These are phyloP conservation scores for Oscarella lobularis DNA, from an alignment of 37 sponge, comb jelly and placozoan species.

Conservation along the genomic window DNA sequence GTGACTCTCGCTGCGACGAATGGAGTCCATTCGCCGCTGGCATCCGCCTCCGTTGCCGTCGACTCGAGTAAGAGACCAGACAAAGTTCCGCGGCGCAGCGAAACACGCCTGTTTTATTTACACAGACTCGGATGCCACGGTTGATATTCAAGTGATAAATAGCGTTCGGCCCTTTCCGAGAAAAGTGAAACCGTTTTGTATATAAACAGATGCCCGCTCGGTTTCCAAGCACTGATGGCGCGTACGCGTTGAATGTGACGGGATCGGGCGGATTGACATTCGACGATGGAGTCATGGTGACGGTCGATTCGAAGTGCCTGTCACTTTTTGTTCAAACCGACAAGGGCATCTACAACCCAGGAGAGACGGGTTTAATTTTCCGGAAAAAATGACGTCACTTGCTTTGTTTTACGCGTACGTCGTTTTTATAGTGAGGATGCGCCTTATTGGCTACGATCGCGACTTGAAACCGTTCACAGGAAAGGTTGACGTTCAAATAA, in stretches of 20 bases:
- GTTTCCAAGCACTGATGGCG: not conserved
- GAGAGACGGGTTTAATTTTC: conserved; percentile 9
- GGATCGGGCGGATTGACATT: conserved; percentile 13
- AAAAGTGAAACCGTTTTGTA: too few species aligned
- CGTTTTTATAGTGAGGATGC: conserved; percentile 1
- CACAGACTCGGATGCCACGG: too few species aligned
- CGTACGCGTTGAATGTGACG: not conserved
- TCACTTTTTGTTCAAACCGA: conserved; percentile 14
- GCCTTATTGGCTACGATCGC: not conserved
- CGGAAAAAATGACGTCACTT: too few species aligned
- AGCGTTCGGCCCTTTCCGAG: too few species aligned
- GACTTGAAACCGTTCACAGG: not conserved
- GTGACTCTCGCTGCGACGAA: too few species aligned
- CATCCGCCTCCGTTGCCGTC: too few species aligned
- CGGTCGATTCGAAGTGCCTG: not conserved
- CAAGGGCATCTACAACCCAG: conserved; percentile 13
- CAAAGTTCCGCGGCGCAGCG: too few species aligned
- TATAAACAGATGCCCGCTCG: not conserved
- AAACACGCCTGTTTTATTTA: too few species aligned
- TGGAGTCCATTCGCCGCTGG: too few species aligned
- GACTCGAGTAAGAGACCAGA: too few species aligned
- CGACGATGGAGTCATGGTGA: not conserved
- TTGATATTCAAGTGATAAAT: too few species aligned
- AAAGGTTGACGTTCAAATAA: not conserved
- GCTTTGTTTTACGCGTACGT: too few species aligned